phyloP scores from a whole-genome alignment of 2,888 invertebrate genomes.

The Macrosoma leucophasiata region DNA sequence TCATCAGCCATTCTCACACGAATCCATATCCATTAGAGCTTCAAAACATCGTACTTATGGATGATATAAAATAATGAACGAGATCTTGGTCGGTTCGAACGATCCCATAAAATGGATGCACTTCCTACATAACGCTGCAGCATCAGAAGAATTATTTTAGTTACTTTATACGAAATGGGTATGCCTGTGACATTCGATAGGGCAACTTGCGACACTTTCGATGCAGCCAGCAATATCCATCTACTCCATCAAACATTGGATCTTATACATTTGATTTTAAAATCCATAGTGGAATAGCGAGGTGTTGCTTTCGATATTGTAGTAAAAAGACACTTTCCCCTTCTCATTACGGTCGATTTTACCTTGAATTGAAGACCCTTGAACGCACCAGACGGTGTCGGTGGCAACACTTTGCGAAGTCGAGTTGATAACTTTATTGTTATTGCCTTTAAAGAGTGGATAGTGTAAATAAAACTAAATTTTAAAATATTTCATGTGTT shows the following conservation, averaged over 20 bases:
- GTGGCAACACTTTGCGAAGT: conserved; percentile 40
- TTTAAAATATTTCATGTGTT: too few species aligned
- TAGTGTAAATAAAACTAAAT: too few species aligned
- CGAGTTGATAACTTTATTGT: conserved; percentile 50
- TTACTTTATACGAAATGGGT: conserved; percentile 51
- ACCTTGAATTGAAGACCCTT: conserved; percentile 32
- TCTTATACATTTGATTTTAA: too few species aligned
- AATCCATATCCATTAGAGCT: too few species aligned
- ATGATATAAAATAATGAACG: conserved; percentile 33
- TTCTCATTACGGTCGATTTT: conserved; percentile 40
- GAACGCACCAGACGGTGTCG: conserved; percentile 35
- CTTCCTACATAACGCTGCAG: conserved; percentile 45
- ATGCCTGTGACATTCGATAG: conserved; percentile 59
- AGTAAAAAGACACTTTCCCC: conserved; percentile 39
- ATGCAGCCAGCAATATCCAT: too few species aligned
- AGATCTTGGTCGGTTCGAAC: conserved; percentile 38
- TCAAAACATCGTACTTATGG: conserved; percentile 7
- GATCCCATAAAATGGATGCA: conserved; percentile 41
- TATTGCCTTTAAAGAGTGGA: conserved; percentile 39
- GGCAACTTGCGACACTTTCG: conserved; percentile 50
- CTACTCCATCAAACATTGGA: too few species aligned
- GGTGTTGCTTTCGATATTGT: too few species aligned
- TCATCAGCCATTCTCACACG: conserved; percentile 6
- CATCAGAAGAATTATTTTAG: conserved; percentile 62
- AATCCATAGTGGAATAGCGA: too few species aligned